phyloP scores from a whole-genome alignment of 2,888 invertebrate species.

The Entomobrya proxima region DNA sequence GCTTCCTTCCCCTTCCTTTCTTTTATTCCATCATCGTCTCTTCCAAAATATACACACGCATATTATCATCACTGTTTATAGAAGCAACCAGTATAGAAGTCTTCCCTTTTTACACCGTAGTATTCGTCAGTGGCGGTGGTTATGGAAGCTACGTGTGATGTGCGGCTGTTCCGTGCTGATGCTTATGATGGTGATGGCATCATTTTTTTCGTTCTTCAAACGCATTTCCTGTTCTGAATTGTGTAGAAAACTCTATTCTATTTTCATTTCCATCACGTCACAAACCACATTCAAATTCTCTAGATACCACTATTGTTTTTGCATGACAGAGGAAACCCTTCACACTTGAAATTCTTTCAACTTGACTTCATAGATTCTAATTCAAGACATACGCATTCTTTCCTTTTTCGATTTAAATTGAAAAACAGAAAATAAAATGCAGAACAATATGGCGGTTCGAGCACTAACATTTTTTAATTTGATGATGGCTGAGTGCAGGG shows the following conservation, averaged over 20 bases:
- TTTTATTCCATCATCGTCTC: background rate
- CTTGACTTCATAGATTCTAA: background rate
- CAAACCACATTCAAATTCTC: slow-evolving; percentile 8
- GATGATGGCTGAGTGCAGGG: too few relatives aligned
- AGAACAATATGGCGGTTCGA: background rate
- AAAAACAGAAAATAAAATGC: background rate
- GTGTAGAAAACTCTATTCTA: background rate
- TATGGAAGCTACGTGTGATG: too few relatives aligned
- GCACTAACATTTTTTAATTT: background rate
- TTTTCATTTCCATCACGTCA: slow-evolving; percentile 13
- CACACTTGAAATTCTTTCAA: background rate
- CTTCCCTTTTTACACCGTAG: background rate
- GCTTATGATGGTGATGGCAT: slow-evolving; percentile 26
- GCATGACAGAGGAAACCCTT: background rate
- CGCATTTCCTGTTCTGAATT: slow-evolving; percentile 27
- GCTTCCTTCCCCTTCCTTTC: slow-evolving; percentile 36
- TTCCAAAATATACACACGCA: background rate
- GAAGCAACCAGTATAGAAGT: background rate
- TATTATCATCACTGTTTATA: background rate
- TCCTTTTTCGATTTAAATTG: background rate
- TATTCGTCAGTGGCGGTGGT: background rate
- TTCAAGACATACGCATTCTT: background rate
- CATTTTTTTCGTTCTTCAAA: slow-evolving; percentile 3
- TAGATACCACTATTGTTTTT: slow-evolving; percentile 14
- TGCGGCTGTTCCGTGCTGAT: background rate